Evolutionary conservation across 2,113 vertebrate genomes (phyloP), one percentile per base, ranked within the genome.

Genomic region (Xenopus borealis): DNA sequence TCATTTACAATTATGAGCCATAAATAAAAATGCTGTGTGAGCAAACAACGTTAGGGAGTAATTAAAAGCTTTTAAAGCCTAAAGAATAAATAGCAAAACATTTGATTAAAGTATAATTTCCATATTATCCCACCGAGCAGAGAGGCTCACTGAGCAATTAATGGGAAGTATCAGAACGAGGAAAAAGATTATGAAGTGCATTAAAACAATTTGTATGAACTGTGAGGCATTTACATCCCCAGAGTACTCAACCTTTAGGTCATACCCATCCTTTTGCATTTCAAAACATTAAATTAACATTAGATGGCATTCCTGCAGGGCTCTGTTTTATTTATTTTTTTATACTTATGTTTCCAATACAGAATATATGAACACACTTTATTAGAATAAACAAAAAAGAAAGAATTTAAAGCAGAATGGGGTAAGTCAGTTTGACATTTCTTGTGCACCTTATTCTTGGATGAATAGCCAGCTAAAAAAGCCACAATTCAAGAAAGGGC

Each of bases 1-100:
- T 83, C 66, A 78, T 72, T 82, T 82, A 80, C 82, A 66, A 78
- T 70, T 82, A 82, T 83, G 18, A 66, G 75, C 69, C 70, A 78
- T 82, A 83, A 87, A 85, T 84, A 80, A 79, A 83, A 79, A 69
- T 14, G 55, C 12, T 84, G 83, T 82, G 70, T 79, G 79, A 64
- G 81, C 73, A 40, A 80, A 80, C 67, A 78, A 71, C 62, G 7
- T 85, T 68, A 57, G 81, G 83, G 84, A 88, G 71, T 85, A 86
- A 85, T 82, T 86, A 85, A 78, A 46, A 79, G 78, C 67, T 79
- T 79, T 80, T 79, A 86, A 81, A 82, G 70, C 0, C 55, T 76
- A 69, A 77, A 80, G 75, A 81, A 85, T 81, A 79, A 84, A 79
- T 84, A 84, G 80, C 63, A 78, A 78, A 71, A 72, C 74, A 53